Conservation (phyloP, 2,113 vertebrate genomes). For the Danio rerio region DNA sequence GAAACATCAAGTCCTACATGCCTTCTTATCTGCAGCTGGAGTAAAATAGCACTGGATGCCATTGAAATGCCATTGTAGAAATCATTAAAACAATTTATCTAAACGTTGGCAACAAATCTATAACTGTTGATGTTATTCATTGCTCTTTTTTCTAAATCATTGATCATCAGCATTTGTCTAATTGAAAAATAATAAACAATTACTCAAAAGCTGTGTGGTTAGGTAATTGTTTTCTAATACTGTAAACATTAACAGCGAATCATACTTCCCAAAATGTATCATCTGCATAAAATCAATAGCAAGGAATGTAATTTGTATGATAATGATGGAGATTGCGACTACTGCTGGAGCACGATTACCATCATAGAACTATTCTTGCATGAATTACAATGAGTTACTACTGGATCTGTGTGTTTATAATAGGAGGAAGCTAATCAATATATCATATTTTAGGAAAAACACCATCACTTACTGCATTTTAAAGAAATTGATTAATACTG, state of each 20-base stretch:
- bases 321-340: slow-evolving; percentile 76
- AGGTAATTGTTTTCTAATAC: slow-evolving; percentile 97
- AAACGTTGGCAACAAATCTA: slow-evolving; percentile 91
- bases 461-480: neutral
- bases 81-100: slow-evolving; percentile 91
- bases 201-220: slow-evolving; percentile 88
- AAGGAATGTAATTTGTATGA: slow-evolving; percentile 89
- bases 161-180: slow-evolving; percentile 98
- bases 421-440: neutral
- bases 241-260: slow-evolving; percentile 90
- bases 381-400: slow-evolving; percentile 1
- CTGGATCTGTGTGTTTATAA: neutral
- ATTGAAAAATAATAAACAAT: slow-evolving; percentile 99
- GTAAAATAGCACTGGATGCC: slow-evolving; percentile 75
- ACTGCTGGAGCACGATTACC: slow-evolving; percentile 14
- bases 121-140: slow-evolving; percentile 97
- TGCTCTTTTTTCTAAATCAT: slow-evolving; percentile 92
- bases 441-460: neutral
- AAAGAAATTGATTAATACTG: too few relatives aligned
- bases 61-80: slow-evolving; percentile 94
- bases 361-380: slow-evolving; percentile 24
- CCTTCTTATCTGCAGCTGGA: neutral
- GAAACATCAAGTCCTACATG: neutral
- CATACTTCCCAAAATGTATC: slow-evolving; percentile 93
- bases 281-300: slow-evolving; percentile 99